These are phyloP conservation scores for Microplitis demolitor DNA, from an alignment of 1,140 invertebrate species.

Conservation along the genomic window DNA sequence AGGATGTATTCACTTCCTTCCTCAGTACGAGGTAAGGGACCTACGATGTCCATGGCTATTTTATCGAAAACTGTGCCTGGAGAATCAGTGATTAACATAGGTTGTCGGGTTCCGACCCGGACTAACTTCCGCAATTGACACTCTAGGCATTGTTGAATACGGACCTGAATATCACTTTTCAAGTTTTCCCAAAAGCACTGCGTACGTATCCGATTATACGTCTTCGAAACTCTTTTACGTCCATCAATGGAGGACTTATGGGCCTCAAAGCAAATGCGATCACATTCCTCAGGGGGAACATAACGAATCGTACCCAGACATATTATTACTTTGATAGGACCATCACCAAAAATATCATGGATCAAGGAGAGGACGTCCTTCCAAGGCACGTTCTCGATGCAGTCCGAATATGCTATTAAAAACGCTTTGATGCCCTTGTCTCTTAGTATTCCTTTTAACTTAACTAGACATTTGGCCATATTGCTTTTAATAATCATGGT, in stretches of 20 bases:
- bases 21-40: background rate
- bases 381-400: background rate
- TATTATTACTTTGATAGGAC: background rate
- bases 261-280: background rate
- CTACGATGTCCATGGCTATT: background rate
- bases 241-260: background rate
- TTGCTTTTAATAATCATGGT: background rate
- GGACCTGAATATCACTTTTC: background rate
- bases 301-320: background rate
- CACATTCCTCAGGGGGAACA: background rate
- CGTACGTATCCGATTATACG: background rate
- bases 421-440: background rate
- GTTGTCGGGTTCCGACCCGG: too few species aligned
- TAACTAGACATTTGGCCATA: background rate
- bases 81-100: too few species aligned
- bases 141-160: background rate
- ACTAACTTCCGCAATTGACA: background rate
- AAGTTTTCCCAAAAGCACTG: too few species aligned
- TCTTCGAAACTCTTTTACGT: background rate
- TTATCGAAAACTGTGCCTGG: too few species aligned
- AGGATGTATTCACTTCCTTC: constrained; percentile 1
- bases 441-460: background rate
- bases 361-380: background rate
- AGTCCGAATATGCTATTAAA: background rate
- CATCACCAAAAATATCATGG: background rate